Conservation (phyloP, 92 coral and sea anemone species). For the Anthopleura xanthogrammica region DNA sequence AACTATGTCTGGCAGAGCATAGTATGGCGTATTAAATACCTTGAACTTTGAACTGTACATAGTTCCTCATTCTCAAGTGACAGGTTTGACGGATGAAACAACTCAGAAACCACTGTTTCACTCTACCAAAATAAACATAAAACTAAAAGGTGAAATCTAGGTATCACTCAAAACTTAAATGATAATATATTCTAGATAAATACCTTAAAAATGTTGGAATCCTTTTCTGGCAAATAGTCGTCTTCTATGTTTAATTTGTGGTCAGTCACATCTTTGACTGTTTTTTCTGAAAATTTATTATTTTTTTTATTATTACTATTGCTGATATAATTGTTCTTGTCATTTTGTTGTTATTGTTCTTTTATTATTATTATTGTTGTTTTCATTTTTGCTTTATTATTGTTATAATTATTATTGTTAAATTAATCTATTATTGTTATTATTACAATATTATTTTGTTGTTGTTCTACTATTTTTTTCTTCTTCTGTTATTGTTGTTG, state of each 20-base stretch:
- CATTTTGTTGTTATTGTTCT: no score
- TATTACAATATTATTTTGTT: no score
- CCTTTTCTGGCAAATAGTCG: background rate
- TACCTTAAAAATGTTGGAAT: background rate
- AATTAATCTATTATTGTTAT: no score
- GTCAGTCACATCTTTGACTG: conserved; percentile 8
- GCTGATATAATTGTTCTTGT: no score
- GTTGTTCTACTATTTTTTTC: no score
- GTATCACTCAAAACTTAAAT: background rate
- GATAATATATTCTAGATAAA: background rate
- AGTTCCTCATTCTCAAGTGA: background rate
- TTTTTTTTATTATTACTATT: background rate
- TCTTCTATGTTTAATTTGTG: conserved; percentile 16
- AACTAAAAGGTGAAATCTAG: background rate
- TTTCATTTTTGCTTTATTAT: no score
- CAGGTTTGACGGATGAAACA: conserved; percentile 17
- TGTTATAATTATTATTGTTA: no score
- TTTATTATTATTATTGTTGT: no score
- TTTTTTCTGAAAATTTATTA: conserved; percentile 23
- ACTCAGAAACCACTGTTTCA: background rate
- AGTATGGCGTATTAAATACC: conserved; percentile 8
- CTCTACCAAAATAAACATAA: background rate
- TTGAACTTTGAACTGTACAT: background rate
- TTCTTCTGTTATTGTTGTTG: no score
- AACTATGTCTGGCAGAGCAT: background rate